Percentiles rank a stretch among this genome's conserved stretches.
phyloP scores from a whole-genome alignment of 2,888 invertebrate genomes.

The Rhabditophanes sp. region DNA sequence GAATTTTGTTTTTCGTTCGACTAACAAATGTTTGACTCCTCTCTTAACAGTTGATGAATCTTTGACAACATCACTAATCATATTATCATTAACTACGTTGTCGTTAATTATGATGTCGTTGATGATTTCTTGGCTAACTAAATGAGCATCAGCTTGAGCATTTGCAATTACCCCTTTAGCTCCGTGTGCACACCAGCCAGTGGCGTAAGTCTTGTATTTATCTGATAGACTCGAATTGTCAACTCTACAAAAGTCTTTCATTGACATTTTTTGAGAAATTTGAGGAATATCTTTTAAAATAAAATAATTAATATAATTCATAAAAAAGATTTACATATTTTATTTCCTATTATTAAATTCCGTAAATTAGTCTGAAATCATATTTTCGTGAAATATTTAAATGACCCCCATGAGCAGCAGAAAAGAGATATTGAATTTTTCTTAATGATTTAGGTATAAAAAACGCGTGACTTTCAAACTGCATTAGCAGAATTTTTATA shows the following conservation, averaged over 20 bases:
- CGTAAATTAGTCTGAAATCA: too few relatives aligned
- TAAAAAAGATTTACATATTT: neutral
- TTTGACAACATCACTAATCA: neutral
- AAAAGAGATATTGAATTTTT: too few relatives aligned
- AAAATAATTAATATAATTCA: neutral
- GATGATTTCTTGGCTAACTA: constrained; percentile 23
- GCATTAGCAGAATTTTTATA: too few relatives aligned
- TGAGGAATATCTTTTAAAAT: neutral
- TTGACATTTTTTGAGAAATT: constrained; percentile 22
- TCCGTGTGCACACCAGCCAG: constrained; percentile 34
- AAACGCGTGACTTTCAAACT: too few relatives aligned
- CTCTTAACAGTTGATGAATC: neutral
- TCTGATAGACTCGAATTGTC: too few relatives aligned
- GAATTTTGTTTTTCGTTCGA: neutral
- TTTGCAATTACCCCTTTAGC: constrained; percentile 39
- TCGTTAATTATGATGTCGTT: constrained; percentile 12
- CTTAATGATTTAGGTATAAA: too few relatives aligned
- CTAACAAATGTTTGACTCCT: constrained; percentile 1
- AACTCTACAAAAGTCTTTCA: constrained; percentile 36
- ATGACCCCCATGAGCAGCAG: too few relatives aligned
- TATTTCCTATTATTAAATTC: too few relatives aligned
- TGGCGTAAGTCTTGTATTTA: constrained; percentile 20
- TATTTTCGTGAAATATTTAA: too few relatives aligned
- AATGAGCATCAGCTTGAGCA: constrained; percentile 26
- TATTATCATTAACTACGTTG: neutral